Evolutionary conservation across 2,113 vertebrate genomes (phyloP).

Genomic region (Anthoscopus minutus): DNA sequence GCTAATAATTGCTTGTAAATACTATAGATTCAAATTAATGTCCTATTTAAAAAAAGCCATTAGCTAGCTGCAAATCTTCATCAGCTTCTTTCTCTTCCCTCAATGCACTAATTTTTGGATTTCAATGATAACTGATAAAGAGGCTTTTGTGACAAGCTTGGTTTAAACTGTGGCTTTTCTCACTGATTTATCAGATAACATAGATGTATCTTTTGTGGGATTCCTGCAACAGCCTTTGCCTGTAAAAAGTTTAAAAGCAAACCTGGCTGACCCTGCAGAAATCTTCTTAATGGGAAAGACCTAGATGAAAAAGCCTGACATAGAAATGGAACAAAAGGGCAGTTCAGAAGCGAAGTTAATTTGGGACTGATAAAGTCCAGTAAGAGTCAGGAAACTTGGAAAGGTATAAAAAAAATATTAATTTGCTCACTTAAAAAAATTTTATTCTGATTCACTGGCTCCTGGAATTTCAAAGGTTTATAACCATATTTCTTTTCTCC

Average conservation of each 20-base stretch:
- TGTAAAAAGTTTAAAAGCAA: not conserved
- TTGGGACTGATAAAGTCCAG: not conserved
- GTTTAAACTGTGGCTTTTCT: not conserved
- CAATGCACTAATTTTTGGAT: not conserved
- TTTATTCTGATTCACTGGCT: not conserved
- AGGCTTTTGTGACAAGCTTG: not conserved
- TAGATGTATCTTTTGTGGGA: not conserved
- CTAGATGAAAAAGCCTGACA: not conserved
- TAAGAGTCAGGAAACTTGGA: not conserved
- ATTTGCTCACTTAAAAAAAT: not conserved
- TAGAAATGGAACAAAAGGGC: not conserved
- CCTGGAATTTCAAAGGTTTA: not conserved
- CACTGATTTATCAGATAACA: not conserved
- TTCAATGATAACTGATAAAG: slow-evolving; percentile 2
- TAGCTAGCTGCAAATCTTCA: slow-evolving; percentile 44
- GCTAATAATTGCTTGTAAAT: slow-evolving; percentile 65
- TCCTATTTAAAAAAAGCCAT: slow-evolving; percentile 53
- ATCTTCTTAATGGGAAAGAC: not conserved
- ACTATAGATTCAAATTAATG: slow-evolving; percentile 53
- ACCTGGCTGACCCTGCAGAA: not conserved
- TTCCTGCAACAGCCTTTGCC: not conserved
- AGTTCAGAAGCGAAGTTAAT: not conserved
- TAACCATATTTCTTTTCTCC: not conserved
- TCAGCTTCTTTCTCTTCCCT: not conserved
- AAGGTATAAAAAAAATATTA: not conserved